phyloP scores from a whole-genome alignment of 2,797 vertebrate genomes.

The Megaceryle alcyon region DNA sequence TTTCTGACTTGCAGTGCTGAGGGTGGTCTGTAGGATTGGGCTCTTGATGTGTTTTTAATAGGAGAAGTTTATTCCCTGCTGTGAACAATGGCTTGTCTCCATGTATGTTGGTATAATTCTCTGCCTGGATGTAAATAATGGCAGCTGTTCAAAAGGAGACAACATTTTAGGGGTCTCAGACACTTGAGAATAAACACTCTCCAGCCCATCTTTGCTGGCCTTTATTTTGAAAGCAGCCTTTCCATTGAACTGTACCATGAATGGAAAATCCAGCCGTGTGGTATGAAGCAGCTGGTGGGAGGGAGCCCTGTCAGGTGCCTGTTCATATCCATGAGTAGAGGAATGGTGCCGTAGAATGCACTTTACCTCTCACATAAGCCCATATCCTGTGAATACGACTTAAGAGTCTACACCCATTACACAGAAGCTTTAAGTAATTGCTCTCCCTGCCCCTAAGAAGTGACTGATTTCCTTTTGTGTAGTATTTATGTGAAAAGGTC shows the following conservation, averaged over 20 bases:
- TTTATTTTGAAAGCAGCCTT: not conserved
- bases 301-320: not conserved
- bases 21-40: not conserved
- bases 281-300: not conserved
- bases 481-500: not conserved
- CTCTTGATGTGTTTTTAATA: not conserved
- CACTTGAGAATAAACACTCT: not conserved
- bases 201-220: not conserved
- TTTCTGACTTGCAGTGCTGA: not conserved
- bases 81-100: not conserved
- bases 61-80: not conserved
- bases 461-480: not conserved
- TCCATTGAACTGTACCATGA: not conserved
- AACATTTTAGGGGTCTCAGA: not conserved
- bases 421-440: not conserved
- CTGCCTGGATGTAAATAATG: not conserved
- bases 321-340: rapidly evolving
- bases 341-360: not conserved
- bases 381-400: rapidly evolving
- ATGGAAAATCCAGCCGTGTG: not conserved
- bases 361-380: not conserved
- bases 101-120: not conserved
- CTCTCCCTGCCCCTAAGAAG: not conserved
- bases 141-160: constrained; percentile 13
- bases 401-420: not conserved